These are phyloP conservation scores for Paragorgia papillata DNA, from an alignment of 92 coral and sea anemone genomes.

Conservation along the genomic window DNA sequence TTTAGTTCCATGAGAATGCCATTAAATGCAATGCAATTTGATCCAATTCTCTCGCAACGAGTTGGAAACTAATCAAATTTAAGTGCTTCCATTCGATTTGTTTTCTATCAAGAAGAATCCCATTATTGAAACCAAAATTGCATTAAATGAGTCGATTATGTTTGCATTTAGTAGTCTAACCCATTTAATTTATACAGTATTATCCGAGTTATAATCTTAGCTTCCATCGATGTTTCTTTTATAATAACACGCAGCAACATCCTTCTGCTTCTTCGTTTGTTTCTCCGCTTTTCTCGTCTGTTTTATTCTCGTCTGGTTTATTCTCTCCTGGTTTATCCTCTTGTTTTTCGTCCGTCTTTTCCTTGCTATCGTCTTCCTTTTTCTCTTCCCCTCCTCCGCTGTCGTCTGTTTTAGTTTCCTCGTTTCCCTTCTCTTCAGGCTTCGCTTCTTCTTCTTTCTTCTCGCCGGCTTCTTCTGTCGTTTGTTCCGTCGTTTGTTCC, in stretches of 20 bases:
- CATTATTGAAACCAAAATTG: no score
- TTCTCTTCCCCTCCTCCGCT: background rate
- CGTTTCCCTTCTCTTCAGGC: background rate
- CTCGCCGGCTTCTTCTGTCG: background rate
- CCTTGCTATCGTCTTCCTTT: background rate
- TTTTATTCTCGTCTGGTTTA: background rate
- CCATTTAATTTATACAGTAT: no score
- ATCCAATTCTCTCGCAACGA: no score
- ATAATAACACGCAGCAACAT: background rate
- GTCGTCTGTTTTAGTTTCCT: background rate
- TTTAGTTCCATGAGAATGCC: no score
- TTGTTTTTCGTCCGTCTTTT: background rate
- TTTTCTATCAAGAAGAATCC: no score
- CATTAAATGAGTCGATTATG: no score
- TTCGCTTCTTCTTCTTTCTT: background rate
- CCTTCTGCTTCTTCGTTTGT: conserved; percentile 3
- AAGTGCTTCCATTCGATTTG: no score
- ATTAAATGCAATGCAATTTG: no score
- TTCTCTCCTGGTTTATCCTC: background rate
- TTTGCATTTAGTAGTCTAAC: no score
- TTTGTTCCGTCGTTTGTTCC: background rate
- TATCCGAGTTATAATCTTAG: no score
- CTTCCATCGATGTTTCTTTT: background rate
- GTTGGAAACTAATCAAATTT: no score
- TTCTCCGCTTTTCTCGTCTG: background rate